A percentile compares a stretch with the other conserved stretches of the same genome.
phyloP scores from a whole-genome alignment of 2,888 invertebrate genomes.

The Sinopyrophorus schimmeli region DNA sequence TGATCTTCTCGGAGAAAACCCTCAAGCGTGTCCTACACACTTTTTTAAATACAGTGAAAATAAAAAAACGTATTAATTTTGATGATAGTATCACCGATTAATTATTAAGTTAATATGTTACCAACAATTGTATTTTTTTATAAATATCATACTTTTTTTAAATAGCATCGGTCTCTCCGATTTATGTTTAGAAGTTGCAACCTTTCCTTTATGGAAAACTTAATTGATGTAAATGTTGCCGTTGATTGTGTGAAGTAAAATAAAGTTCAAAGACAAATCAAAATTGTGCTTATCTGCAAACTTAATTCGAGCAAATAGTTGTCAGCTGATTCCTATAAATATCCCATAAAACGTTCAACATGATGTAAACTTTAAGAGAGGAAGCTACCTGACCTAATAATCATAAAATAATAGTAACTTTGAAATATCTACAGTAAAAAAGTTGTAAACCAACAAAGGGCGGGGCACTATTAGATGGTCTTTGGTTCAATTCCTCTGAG shows the following conservation, averaged over 20 bases:
- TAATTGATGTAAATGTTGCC: no score
- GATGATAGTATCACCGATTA: constrained; percentile 1
- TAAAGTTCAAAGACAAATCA: no score
- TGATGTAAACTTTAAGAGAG: constrained; percentile 21
- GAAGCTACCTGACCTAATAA: constrained; percentile 28
- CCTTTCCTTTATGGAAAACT: no score
- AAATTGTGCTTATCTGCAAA: no score
- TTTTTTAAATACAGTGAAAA: no score
- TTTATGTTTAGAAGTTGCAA: no score
- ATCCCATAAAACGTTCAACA: constrained; percentile 21
- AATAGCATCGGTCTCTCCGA: no score
- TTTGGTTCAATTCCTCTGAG: constrained; percentile 39
- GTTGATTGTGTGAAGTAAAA: no score
- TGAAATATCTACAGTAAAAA: constrained; percentile 37
- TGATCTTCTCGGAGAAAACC: constrained; percentile 21
- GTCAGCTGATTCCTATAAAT: constrained; percentile 19
- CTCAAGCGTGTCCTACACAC: constrained; percentile 18
- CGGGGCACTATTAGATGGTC: constrained; percentile 37
- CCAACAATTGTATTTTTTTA: no score
- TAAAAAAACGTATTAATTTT: no score
- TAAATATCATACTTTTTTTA: no score
- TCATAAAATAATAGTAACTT: constrained; percentile 31
- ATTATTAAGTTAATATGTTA: constrained; percentile 8
- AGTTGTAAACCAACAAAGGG: constrained; percentile 37
- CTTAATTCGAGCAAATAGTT: no score